phyloP scores from a whole-genome alignment of 30 jellyfish, hydroid and myxozoan genomes.

The Hydractinia symbiolongicarpus region DNA sequence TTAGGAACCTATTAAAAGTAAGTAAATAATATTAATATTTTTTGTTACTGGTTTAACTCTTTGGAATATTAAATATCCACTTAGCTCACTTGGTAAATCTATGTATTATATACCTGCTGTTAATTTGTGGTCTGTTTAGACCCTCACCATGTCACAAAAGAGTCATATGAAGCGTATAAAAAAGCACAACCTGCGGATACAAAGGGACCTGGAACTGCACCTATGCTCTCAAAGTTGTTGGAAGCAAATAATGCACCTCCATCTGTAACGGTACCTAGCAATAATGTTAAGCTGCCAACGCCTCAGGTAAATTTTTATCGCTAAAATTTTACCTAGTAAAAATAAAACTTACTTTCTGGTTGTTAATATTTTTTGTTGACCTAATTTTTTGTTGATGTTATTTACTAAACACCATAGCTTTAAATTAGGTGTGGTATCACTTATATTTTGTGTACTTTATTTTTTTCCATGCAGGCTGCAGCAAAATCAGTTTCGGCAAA shows the following conservation, averaged over 20 bases:
- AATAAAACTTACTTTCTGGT: too few relatives aligned
- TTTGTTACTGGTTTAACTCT: background rate
- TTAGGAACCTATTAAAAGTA: constrained; percentile 28
- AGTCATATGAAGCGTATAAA: constrained; percentile 23
- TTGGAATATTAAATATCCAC: background rate
- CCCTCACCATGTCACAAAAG: constrained; percentile 13
- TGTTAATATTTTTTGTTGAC: too few relatives aligned
- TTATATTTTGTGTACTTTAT: too few relatives aligned
- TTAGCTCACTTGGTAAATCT: background rate
- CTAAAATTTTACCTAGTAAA: too few relatives aligned
- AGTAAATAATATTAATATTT: background rate
- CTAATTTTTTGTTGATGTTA: too few relatives aligned
- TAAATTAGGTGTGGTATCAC: too few relatives aligned
- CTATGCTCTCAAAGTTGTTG: constrained; percentile 62
- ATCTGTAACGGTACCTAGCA: too few relatives aligned
- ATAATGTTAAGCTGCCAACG: too few relatives aligned
- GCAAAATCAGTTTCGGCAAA: too few relatives aligned
- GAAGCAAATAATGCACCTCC: background rate
- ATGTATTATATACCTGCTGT: background rate
- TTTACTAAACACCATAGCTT: too few relatives aligned
- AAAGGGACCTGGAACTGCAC: constrained; percentile 44
- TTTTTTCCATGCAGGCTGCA: too few relatives aligned
- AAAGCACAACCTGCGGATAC: constrained; percentile 28
- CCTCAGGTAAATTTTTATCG: too few relatives aligned
- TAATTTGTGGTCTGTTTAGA: background rate